Base-by-base conservation (phyloP, 2,113 vertebrate species). In the Chaenocephalus aceratus region DNA sequence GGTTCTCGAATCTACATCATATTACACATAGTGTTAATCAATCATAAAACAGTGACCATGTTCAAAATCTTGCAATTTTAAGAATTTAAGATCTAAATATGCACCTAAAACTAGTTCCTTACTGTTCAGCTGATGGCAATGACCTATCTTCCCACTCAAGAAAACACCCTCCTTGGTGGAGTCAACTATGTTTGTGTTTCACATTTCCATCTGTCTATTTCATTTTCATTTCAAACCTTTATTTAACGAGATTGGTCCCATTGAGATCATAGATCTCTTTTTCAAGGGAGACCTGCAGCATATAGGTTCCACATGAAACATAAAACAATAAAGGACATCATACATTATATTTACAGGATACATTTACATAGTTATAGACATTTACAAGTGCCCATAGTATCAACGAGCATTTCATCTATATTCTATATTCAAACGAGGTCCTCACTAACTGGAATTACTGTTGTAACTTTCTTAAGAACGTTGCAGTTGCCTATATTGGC, bases 401-500 rank as follows among this genome's bases (percentile, higher is more conserved):
- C 21, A 21, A 21, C 21, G 21, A 21, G 21, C 21, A 21, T 21
- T 21, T 21, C 1, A 21, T 21, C 21, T 21, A 21, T 21, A 21
- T 21, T 21, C 21, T 11, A 15, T 60, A 9, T 63, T 4, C 12
- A 1, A 36, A 64, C 5, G 61, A 49, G n/a, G 15, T 70, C 1
- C 30, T 57, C 11, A 41, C 21, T 60, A 70, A 71, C 15, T 15
- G 41, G n/a, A 2, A 16, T 30, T 21, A 51, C 18, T 49, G 12
- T 48, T 26, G 14, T 18, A 6, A 41, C 64, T 87, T 78, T 21
- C 89, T 89, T 54, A 92, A 99, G 98, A 99, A 99, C 83, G 93
- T 97, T 59, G 97, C 95, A 7, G 88, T 98, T 1, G 96, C 96
- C 73, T 98, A 98, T 82, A 94, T 97, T 0, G 97, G 97, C 23